Evolutionary conservation across 2,888 invertebrate species (phyloP).

Genomic region (Parelbella ahira): DNA sequence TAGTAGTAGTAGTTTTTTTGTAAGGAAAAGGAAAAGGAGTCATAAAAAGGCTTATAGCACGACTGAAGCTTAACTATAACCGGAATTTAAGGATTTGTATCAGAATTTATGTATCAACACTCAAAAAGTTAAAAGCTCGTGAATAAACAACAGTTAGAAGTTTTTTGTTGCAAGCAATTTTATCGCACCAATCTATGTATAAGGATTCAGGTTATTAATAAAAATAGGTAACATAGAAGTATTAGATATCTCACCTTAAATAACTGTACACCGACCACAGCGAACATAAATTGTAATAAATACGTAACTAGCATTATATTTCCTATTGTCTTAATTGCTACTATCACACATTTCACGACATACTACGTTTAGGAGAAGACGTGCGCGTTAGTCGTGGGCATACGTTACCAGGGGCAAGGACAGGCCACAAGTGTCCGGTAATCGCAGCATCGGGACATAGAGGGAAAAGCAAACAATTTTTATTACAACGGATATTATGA

Average conservation of each 20-base stretch:
- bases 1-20: no score
- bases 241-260: constrained; percentile 91
- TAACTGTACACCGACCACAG: constrained; percentile 99
- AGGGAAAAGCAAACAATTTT: constrained; percentile 74
- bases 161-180: no score
- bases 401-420: constrained; percentile 67
- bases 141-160: no score
- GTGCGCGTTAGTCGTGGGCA: constrained; percentile 59
- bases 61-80: no score
- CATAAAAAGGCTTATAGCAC: no score
- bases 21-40: no score
- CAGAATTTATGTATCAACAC: no score
- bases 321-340: constrained; percentile 99
- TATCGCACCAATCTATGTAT: no score
- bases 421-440: constrained; percentile 51
- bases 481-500: constrained; percentile 50
- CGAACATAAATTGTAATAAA: constrained; percentile 99
- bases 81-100: no score
- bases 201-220: no score
- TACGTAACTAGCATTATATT: constrained; percentile 99
- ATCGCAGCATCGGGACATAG: constrained; percentile 70
- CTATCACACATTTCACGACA: constrained; percentile 99
- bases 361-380: constrained; percentile 87
- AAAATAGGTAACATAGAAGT: constrained; percentile 25
- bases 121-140: no score